Evolutionary conservation across 2,888 invertebrate genomes (phyloP), one percentile per base, ranked within the genome.

Genomic region (Pedicia rivosa): DNA sequence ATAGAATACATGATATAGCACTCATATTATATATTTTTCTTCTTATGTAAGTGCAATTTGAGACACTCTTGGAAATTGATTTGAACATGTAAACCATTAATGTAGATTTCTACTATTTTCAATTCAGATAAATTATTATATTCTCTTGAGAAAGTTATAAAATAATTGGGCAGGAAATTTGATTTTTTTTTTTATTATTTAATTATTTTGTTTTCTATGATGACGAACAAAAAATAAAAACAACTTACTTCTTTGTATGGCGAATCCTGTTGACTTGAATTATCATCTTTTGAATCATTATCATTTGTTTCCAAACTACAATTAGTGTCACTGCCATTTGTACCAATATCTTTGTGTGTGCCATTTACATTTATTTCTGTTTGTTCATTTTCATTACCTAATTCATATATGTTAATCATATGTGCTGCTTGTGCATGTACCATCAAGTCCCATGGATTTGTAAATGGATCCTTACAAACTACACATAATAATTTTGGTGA

Each of bases 381-480:
- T 13, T 40, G 39, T 24, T 17, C 35, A 29, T 25, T 39, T 15
- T 20, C 34, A 15, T 28, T 34, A 46, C 72, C 70, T 49, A 73
- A 62, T 59, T 74, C 71, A 62, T 74, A 75, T 52, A 75, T 74
- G 62, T 73, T 72, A 54, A 74, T 66, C 71, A 72, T 73, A 56
- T 75, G 75, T 36, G 73, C 72, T 29, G 74, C 69, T 51, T 75
- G 74, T 42, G 73, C 73, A 57, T 75, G 75, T 37, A 74, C 74
- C 72, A 75, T 73, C 47, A 75, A 59, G 58, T 75, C 75, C 75
- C 75, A 75, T 41, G 75, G 74, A 50, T 69, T 70, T 47, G 63
- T 62, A 52, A 74, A 75, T 40, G 70, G 67, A 54, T 74, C 72
- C 59, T 74, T 74, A 59, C 75, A 75, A 48, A 72, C 67, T 41